Evolutionary conservation across 2,797 vertebrate species (phyloP).

Genomic region (Thamnophis elegans): DNA sequence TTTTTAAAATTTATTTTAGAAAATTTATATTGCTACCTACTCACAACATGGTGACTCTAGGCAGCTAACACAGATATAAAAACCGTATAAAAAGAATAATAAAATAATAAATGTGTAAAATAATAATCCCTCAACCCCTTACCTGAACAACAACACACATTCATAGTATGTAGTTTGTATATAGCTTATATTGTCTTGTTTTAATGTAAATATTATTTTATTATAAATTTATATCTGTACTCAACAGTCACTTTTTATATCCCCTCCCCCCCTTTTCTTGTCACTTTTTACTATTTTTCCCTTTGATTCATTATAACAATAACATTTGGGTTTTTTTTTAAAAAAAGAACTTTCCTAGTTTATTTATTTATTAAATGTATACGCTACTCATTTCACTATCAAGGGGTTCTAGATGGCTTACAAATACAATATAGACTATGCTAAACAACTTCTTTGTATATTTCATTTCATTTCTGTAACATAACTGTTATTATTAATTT

Average conservation of each 20-base stretch:
- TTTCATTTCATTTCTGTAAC: background rate
- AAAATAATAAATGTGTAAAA: background rate
- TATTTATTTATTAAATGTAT: background rate
- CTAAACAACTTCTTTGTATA: background rate
- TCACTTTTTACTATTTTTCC: background rate
- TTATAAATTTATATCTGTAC: background rate
- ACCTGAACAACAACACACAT: background rate
- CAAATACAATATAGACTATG: background rate
- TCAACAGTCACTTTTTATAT: background rate
- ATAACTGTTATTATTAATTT: background rate
- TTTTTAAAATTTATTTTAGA: background rate
- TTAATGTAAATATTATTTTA: background rate
- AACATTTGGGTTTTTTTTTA: background rate
- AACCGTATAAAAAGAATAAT: background rate
- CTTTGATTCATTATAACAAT: background rate
- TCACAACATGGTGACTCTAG: background rate
- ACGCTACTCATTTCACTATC: background rate
- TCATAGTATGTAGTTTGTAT: background rate
- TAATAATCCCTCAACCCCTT: background rate
- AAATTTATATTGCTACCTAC: background rate
- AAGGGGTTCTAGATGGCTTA: background rate
- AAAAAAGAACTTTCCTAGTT: background rate
- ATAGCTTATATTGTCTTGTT: background rate
- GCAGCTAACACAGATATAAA: too few relatives aligned
- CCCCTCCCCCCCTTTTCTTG: background rate